Evolutionary conservation across 2,888 invertebrate genomes (phyloP).

Genomic region (Tenthredo distinguenda): DNA sequence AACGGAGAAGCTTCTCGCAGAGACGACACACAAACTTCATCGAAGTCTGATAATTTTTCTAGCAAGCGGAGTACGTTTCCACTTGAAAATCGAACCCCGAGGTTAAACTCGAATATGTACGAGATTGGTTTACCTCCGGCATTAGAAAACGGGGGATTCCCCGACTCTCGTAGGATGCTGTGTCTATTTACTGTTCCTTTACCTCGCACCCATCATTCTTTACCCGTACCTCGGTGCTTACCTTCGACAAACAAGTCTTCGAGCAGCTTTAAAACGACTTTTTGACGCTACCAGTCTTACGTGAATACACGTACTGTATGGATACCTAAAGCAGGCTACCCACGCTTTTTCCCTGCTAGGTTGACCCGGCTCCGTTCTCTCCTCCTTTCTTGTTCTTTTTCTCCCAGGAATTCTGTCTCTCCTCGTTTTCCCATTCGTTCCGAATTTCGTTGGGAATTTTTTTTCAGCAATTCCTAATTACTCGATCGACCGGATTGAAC

Average conservation of each 20-base stretch:
- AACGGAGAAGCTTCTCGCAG: background rate
- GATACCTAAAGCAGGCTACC: background rate
- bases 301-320: slow-evolving; percentile 26
- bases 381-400: background rate
- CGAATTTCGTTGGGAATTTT: background rate
- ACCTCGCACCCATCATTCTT: slow-evolving; percentile 38
- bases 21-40: background rate
- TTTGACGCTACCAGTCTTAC: slow-evolving; percentile 44
- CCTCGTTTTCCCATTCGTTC: background rate
- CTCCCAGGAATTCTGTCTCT: background rate
- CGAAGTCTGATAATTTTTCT: background rate
- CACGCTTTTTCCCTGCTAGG: background rate
- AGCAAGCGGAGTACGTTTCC: background rate
- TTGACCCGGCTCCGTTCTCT: background rate
- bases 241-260: slow-evolving; percentile 48
- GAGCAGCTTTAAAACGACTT: slow-evolving; percentile 48
- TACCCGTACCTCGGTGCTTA: slow-evolving; percentile 25
- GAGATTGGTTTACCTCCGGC: background rate
- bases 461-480: background rate
- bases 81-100: background rate
- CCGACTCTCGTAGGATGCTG: slow-evolving; percentile 19
- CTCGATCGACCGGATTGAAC: background rate
- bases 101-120: background rate
- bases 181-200: slow-evolving; percentile 40
- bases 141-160: slow-evolving; percentile 37